phyloP scores from a whole-genome alignment of 1,140 invertebrate genomes.

The Macrotrachela quadricornifera region DNA sequence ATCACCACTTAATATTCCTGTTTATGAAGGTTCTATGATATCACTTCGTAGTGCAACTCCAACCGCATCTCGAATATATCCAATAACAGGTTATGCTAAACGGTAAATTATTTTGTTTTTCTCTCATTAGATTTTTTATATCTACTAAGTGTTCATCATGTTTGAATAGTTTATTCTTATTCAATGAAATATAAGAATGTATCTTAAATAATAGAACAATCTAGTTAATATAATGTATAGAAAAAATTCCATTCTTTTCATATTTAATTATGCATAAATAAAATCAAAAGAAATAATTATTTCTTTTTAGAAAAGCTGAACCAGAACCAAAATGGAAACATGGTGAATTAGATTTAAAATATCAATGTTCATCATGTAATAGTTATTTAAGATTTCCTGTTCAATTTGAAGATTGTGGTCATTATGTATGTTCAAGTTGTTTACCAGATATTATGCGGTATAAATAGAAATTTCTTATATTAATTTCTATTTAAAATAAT shows the following conservation, averaged over 20 bases:
- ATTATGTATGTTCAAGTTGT: slow-evolving; percentile 18
- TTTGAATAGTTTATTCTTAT: too few relatives aligned
- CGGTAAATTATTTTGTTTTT: too few relatives aligned
- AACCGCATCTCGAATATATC: too few relatives aligned
- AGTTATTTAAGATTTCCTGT: slow-evolving; percentile 15
- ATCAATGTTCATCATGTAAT: slow-evolving; percentile 16
- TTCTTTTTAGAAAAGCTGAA: slow-evolving; percentile 10
- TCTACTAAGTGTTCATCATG: too few relatives aligned
- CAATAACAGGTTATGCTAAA: too few relatives aligned
- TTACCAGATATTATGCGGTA: slow-evolving; percentile 16
- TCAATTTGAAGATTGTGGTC: slow-evolving; percentile 18
- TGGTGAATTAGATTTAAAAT: slow-evolving; percentile 14
- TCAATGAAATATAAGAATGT: too few relatives aligned
- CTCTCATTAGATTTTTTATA: too few relatives aligned
- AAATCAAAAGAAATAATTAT: background rate
- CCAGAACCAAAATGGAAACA: slow-evolving; percentile 6
- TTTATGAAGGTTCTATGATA: slow-evolving; percentile 8
- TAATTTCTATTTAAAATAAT: too few relatives aligned
- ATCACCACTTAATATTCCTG: slow-evolving; percentile 6
- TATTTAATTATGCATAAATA: too few relatives aligned
- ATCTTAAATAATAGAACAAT: too few relatives aligned
- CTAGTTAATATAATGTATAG: too few relatives aligned
- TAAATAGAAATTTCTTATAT: background rate
- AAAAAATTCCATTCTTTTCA: too few relatives aligned
- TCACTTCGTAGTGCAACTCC: slow-evolving; percentile 2